Base-by-base conservation (phyloP, 2,113 vertebrate genomes). In the Bubalus kerabau region DNA sequence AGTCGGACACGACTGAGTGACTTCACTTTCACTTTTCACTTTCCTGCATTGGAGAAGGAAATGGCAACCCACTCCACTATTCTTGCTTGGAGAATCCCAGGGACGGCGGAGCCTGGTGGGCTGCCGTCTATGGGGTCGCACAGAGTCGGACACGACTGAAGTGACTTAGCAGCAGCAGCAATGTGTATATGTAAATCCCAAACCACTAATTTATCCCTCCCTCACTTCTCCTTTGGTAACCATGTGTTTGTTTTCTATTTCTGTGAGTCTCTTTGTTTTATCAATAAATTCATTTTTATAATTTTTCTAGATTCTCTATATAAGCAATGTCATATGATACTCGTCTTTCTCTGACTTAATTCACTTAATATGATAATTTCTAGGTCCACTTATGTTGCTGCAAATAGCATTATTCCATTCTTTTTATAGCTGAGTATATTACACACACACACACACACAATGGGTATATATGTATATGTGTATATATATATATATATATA, bases 401-500 rank as follows among this genome's bases (percentile, higher is more conserved):
- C 48, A 81, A 81, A 32, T 32, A 19, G 3, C 10, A 21, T 81
- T 81, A 81, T 81, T 81, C 48, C 9, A 81, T 50, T 11, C 46
- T 81, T 52, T 81, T 32, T 32, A 52, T 8, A 81, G 46, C 78
- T 32, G 46, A 52, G 17, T 52, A 52, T 32, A 81, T 50, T 32
- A 36, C 16, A 67, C 64, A 36, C 43, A 36, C 36, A 36, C 43
- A 46, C 43, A 46, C 64, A 71, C 64, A 36, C n/a, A 36, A 67
- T 67, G 32, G 64, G 19, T 67, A n/a, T 67, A 5, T 67, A 67
- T 36, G 1, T 11, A 0, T 67, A 32, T 5, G 0, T 16, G 1
- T 11, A 0, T 67, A 32, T 5, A 0, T 16, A 7, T 59, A 3
- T 12, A 1, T 59, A 0, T 64, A 9, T n/a, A n/a, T 71, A 36